Percentiles rank a stretch among this genome's conserved stretches.
These are phyloP conservation scores for Agrenia bidenticulata DNA, from an alignment of 2,888 invertebrate species.

Conservation along the genomic window DNA sequence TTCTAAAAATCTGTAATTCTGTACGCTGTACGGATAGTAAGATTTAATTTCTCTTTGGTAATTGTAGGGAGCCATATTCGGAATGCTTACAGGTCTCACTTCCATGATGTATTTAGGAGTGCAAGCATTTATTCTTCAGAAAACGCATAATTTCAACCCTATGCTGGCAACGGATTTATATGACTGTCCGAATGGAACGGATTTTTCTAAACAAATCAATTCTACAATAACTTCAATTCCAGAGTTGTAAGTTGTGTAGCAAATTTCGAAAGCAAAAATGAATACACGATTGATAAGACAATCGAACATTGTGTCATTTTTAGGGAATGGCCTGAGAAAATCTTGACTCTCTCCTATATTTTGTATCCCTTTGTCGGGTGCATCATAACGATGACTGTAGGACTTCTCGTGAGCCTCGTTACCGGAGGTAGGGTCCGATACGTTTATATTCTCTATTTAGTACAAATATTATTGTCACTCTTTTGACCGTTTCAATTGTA, in stretches of 20 bases:
- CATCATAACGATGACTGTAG: slow-evolving; percentile 33
- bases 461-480: too few relatives aligned
- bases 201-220: slow-evolving; percentile 24
- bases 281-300: neutral
- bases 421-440: slow-evolving; percentile 51
- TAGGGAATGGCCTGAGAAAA: slow-evolving; percentile 46
- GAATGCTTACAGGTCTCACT: slow-evolving; percentile 31
- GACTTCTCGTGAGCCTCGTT: slow-evolving; percentile 34
- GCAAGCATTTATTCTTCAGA: slow-evolving; percentile 25
- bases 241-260: slow-evolving; percentile 23
- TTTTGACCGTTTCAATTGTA: too few relatives aligned
- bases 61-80: slow-evolving; percentile 39
- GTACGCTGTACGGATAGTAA: too few relatives aligned
- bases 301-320: too few relatives aligned
- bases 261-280: neutral
- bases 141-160: slow-evolving; percentile 24
- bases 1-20: too few relatives aligned
- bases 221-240: slow-evolving; percentile 11
- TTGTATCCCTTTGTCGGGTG: slow-evolving; percentile 47
- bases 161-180: slow-evolving; percentile 29
- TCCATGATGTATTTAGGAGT: slow-evolving; percentile 34
- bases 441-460: too few relatives aligned
- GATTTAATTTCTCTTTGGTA: neutral
- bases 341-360: slow-evolving; percentile 46
- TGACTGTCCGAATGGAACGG: slow-evolving; percentile 29